A percentile compares a stretch with the other conserved stretches of the same genome.
Evolutionary conservation across 2,797 vertebrate genomes (phyloP).

Genomic region (Odontamblyopus lacepedii): DNA sequence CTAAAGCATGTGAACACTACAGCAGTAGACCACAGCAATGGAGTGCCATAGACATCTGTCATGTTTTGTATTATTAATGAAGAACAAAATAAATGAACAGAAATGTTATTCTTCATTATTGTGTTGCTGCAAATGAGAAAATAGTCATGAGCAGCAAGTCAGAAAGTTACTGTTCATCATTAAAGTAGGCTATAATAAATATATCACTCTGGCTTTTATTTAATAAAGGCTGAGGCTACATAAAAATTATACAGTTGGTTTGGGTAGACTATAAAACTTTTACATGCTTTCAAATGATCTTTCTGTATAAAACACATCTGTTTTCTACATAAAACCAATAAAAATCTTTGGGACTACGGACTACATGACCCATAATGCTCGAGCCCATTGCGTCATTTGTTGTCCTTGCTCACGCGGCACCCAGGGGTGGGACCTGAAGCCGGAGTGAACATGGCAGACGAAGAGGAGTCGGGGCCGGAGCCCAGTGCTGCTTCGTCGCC

Average conservation of each 20-base stretch:
- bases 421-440: neutral
- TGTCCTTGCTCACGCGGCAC: conserved; percentile 42
- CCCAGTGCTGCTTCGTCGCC: conserved; percentile 40
- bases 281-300: neutral
- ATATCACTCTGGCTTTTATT: too few relatives aligned
- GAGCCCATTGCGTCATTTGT: conserved; percentile 52
- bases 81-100: neutral
- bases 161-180: too few relatives aligned
- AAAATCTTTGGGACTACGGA: conserved; percentile 22
- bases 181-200: too few relatives aligned
- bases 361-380: conserved; percentile 48
- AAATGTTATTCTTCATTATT: neutral
- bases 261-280: neutral
- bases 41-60: conserved; percentile 7
- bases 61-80: neutral
- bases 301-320: neutral
- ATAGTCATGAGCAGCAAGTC: neutral
- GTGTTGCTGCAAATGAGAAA: neutral
- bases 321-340: neutral
- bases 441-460: conserved; percentile 74
- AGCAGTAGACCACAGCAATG: neutral
- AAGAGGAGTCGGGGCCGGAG: conserved; percentile 62
- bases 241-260: neutral
- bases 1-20: neutral
- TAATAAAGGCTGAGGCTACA: too few relatives aligned